Evolutionary conservation across 2,797 vertebrate species (phyloP).

Genomic region (Dryobates pubescens): DNA sequence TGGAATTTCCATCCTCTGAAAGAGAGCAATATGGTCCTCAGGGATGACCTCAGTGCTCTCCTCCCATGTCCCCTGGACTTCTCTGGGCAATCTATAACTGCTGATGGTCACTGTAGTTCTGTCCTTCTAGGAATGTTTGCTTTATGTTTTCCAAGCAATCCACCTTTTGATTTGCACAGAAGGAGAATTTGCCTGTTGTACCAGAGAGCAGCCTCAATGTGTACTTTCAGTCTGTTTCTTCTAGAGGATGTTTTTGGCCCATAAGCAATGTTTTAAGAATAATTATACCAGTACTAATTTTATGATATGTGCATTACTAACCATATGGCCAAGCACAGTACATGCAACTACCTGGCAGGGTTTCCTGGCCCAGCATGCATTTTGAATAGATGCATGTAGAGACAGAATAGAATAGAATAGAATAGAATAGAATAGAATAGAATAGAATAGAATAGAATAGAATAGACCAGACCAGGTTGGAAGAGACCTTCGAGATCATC

Average conservation of each 20-base stretch:
- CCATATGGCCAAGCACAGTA: not conserved
- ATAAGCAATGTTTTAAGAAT: slow-evolving; percentile 11
- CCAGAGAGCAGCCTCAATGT: slow-evolving; percentile 28
- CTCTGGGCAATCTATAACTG: not conserved
- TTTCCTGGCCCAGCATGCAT: not conserved
- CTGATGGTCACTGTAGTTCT: not conserved
- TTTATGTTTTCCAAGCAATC: not conserved
- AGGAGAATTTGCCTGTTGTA: slow-evolving; percentile 6
- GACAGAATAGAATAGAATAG: not conserved
- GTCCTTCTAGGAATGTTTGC: slow-evolving; percentile 45
- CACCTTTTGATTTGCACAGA: slow-evolving; percentile 39
- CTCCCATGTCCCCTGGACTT: not conserved
- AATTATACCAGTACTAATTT: slow-evolving; percentile 32
- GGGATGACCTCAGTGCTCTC: not conserved
- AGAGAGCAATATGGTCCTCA: not conserved
- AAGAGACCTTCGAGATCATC: too few species aligned
- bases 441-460: too few species aligned
- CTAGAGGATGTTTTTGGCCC: slow-evolving; percentile 28
- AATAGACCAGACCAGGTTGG: too few species aligned
- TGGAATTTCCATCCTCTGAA: not conserved
- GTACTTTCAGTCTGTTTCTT: slow-evolving; percentile 26
- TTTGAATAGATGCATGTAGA: not conserved
- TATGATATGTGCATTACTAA: not conserved
- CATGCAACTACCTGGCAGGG: not conserved
- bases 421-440: too few species aligned